Conservation (phyloP, 2,797 vertebrate genomes). For the Aldrovandia affinis region DNA sequence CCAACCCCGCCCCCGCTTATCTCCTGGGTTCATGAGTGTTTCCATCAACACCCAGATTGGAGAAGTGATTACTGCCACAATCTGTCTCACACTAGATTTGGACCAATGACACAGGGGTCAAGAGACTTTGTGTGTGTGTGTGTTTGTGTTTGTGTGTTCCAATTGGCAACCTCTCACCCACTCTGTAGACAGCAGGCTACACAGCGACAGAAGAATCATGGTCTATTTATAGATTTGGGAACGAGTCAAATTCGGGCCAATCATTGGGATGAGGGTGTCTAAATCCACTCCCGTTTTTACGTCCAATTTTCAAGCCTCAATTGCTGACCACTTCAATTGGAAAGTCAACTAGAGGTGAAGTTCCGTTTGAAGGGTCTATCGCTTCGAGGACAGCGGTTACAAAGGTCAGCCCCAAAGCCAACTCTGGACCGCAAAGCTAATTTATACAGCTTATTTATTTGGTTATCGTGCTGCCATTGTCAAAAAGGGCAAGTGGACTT, state of each 20-base stretch:
- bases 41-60: constrained; percentile 26
- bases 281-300: constrained; percentile 14
- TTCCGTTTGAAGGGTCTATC: constrained; percentile 3
- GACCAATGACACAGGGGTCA: constrained; percentile 27
- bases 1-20: not conserved
- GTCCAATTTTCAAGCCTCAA: not conserved
- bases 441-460: constrained; percentile 33
- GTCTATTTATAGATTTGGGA: constrained; percentile 24
- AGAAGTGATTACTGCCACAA: constrained; percentile 28
- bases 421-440: not conserved
- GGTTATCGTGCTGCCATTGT: constrained; percentile 30
- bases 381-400: not conserved
- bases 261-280: not conserved
- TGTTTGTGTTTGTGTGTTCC: not conserved
- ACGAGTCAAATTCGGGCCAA: not conserved
- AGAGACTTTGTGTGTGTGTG: constrained; percentile 1
- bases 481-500: constrained; percentile 34
- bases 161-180: constrained; percentile 14
- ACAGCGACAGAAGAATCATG: not conserved
- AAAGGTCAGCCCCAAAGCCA: not conserved
- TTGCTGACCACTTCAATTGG: not conserved
- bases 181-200: not conserved
- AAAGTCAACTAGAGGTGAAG: constrained; percentile 1
- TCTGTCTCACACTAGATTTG: constrained; percentile 29
- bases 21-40: constrained; percentile 21